Base-by-base conservation (phyloP, 2,797 vertebrate genomes). In the Brotula barbata region DNA sequence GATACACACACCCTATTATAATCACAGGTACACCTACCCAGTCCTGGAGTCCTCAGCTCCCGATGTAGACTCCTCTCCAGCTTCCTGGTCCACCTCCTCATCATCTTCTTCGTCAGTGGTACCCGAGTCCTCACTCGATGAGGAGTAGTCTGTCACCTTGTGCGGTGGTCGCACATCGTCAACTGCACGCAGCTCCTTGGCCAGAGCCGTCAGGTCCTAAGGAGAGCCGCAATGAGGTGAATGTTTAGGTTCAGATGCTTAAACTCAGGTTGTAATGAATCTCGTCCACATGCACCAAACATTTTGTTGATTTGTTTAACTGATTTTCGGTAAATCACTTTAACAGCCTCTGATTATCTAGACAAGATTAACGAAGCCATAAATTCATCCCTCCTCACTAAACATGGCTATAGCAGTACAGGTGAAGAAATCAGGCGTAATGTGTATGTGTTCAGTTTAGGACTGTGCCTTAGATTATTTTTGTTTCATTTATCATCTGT, bases 91-190 rank as follows among this genome's bases (percentile, higher is more conserved):
- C 45, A 95, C 93, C 21, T 99, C 97, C 22, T 98, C 97, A 0
- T 98, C 97, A 0, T 98, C 97, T 20, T 99, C 97, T 47, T 99
- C 97, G 10, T 99, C 97, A 0, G 96, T 98, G 1, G 97, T 98
- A 54, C 96, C 96, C 0, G 96, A 99, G 19, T 99, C 97, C 23
- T 98, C 97, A 31, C 97, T 99, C 60, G 97, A 98, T 6, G 97
- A 99, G 0, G 96, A 99, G 74, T 99, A 99, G 74, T 99, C 97
- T 0, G 96, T 98, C 71, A 97, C 97, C 87, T 99, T 99, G 82
- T 98, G 96, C 0, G 93, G 94, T 0, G 96, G 96, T 16, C 95
- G 92, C 36, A 96, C 94, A 1, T 98, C 97, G 21, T 99, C 97
- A 47, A 94, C 96, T 0, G 96, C 97, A 36, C 97, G 93, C 58